Evolutionary conservation across 2,797 vertebrate species (phyloP), one percentile per base, ranked within the genome.

Genomic region (Catamblyrhynchus diadema): DNA sequence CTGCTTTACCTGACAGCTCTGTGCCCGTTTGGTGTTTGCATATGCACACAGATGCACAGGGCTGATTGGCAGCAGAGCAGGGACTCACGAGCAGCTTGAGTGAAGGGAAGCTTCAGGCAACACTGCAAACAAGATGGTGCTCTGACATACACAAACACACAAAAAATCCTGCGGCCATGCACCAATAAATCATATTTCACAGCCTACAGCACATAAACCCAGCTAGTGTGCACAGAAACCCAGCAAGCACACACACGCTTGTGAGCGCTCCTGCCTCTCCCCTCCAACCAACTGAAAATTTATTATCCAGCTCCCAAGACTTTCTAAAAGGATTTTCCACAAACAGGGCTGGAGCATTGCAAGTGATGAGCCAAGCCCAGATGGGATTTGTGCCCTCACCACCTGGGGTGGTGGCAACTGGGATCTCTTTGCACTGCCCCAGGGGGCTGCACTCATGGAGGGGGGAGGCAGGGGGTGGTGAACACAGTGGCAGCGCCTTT

Each of bases 141-240:
- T 78, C 66, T 5, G 21, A 53, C 18, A 32, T 17, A 47, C 28
- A 48, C 16, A 69, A 4, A 67, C 27, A 56, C 35, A 70, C 4
- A 51, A 18, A 56, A 0, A 50, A 41, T 70, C 66, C 88, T 93
- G 57, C 86, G 81, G 83, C 90, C 4, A 10, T 57, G 86, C 86
- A 73, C 77, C 78, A 77, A 77, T 90, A 94, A 93, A 92, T 91
- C 90, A 74, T 28, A 90, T 88, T 95, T 92, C 84, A 94, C 86
- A 92, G 83, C 67, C 85, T 71, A 73, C 9, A 94, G 90, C 87
- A 69, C 86, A 91, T 54, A 92, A 95, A 92, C 86, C 71, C 83
- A 70, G 87, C 0, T 1, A 94, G 93, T 7, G 0, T 25, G 84
- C 89, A 89, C 0, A 0, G 64, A 77, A 81, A 70, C 81, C 47